Percentiles rank a stretch among this genome's conserved stretches.
These are phyloP conservation scores for Holothuria leucospilota DNA, from an alignment of 53 echinoderm and acorn worm species.

Conservation along the genomic window DNA sequence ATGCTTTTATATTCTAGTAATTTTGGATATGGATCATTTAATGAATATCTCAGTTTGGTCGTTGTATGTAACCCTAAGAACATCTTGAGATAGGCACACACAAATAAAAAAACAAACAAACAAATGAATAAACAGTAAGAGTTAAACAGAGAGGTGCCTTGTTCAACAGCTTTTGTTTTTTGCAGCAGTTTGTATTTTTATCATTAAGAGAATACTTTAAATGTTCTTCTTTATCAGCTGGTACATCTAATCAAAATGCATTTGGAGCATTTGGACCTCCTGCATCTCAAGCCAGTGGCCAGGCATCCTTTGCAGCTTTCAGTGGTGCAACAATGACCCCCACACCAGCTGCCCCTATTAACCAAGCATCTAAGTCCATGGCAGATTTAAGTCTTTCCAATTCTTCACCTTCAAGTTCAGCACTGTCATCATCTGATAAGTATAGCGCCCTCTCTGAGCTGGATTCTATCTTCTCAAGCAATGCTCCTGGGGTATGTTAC, in stretches of 20 bases:
- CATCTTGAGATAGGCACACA: no score
- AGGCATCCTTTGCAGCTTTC: slow-evolving; percentile 36
- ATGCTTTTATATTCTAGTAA: no score
- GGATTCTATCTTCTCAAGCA: slow-evolving; percentile 35
- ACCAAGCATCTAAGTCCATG: slow-evolving; percentile 46
- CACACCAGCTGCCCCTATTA: slow-evolving; percentile 15
- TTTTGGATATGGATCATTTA: no score
- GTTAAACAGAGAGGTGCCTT: no score
- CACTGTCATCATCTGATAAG: slow-evolving; percentile 2
- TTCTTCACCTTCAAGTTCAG: slow-evolving; percentile 27
- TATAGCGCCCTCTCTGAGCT: slow-evolving; percentile 42
- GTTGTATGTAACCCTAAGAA: no score
- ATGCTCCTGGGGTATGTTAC: slow-evolving; percentile 24
- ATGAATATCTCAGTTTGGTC: no score
- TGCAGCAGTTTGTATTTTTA: background rate
- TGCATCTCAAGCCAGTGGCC: slow-evolving; percentile 24
- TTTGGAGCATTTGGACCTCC: slow-evolving; percentile 27
- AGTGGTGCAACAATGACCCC: slow-evolving; percentile 19
- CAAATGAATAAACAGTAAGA: no score
- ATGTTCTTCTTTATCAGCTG: background rate
- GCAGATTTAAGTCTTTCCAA: slow-evolving; percentile 51
- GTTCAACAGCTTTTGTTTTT: no score
- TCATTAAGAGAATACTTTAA: background rate
- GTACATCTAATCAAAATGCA: slow-evolving; percentile 18
- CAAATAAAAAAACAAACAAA: no score